Percentiles rank a stretch among this genome's conserved stretches.
Evolutionary conservation across 2,797 vertebrate genomes (phyloP).

Genomic region (Microtus californicus): DNA sequence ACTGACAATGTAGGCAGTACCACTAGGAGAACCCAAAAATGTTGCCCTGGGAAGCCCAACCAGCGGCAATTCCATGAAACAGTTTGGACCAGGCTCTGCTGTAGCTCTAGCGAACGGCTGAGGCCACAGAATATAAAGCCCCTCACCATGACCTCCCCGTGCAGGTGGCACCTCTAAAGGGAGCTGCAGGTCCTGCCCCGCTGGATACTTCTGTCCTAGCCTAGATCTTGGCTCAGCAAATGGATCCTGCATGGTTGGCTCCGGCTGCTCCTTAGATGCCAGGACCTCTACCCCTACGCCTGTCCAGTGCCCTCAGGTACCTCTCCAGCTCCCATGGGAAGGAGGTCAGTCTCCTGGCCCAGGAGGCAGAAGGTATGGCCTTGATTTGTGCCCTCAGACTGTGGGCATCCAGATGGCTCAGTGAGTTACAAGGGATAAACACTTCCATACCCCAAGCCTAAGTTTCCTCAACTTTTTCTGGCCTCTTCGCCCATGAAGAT

Average conservation of each 20-base stretch:
- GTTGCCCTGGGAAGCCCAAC: neutral
- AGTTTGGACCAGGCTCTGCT: neutral
- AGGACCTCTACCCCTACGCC: constrained; percentile 89
- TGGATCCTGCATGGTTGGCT: constrained; percentile 91
- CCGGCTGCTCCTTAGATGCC: constrained; percentile 91
- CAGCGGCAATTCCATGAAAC: neutral
- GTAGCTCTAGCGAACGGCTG: neutral
- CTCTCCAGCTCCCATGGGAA: neutral
- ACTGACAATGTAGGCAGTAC: neutral
- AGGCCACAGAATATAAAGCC: neutral
- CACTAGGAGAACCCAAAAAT: neutral
- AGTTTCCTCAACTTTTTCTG: neutral
- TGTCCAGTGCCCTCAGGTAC: constrained; percentile 93
- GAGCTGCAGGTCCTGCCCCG: constrained; percentile 92
- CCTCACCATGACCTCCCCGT: neutral
- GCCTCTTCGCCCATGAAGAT: neutral
- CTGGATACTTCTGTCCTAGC: constrained; percentile 92
- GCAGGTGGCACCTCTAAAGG: constrained; percentile 91
- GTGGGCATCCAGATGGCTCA: neutral
- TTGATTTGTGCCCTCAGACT: neutral
- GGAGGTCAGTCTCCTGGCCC: too few relatives aligned
- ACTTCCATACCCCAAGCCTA: too few relatives aligned
- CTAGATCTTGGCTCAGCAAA: constrained; percentile 88
- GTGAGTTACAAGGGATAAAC: neutral
- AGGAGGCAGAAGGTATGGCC: neutral